Conservation (phyloP, 30 jellyfish, hydroid and myxozoan species). For the Euphysa ruthae region DNA sequence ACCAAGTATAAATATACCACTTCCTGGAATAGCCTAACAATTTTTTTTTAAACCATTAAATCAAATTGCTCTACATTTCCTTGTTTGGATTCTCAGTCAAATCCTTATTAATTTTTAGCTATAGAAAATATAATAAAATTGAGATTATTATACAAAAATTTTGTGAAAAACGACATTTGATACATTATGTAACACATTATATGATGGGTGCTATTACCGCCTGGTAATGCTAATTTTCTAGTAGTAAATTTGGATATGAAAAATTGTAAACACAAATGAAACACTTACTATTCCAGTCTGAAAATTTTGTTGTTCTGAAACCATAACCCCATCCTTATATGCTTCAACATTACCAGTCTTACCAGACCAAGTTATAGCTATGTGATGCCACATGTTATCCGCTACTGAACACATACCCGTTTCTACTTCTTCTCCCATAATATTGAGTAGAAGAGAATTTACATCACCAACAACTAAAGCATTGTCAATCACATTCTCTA, state of each 20-base stretch:
- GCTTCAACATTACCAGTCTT: constrained; percentile 54
- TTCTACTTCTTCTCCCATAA: constrained; percentile 76
- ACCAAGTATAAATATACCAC: constrained; percentile 77
- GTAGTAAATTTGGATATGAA: no score
- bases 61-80: no score
- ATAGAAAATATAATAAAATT: no score
- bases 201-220: no score
- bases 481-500: constrained; percentile 41
- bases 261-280: no score
- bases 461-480: constrained; percentile 84
- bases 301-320: constrained; percentile 40
- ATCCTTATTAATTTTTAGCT: no score
- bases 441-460: constrained; percentile 47
- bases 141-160: no score
- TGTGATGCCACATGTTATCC: constrained; percentile 98
- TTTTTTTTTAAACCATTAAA: no score
- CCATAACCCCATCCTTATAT: constrained; percentile 75
- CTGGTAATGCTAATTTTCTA: no score
- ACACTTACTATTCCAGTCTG: constrained; percentile 72
- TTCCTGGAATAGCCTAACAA: constrained; percentile 41
- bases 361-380: constrained; percentile 92
- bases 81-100: no score
- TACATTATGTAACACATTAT: no score
- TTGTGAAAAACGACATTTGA: no score
- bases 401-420: constrained; percentile 66